phyloP scores from a whole-genome alignment of 2,113 vertebrate genomes.

The Saccopteryx leptura region DNA sequence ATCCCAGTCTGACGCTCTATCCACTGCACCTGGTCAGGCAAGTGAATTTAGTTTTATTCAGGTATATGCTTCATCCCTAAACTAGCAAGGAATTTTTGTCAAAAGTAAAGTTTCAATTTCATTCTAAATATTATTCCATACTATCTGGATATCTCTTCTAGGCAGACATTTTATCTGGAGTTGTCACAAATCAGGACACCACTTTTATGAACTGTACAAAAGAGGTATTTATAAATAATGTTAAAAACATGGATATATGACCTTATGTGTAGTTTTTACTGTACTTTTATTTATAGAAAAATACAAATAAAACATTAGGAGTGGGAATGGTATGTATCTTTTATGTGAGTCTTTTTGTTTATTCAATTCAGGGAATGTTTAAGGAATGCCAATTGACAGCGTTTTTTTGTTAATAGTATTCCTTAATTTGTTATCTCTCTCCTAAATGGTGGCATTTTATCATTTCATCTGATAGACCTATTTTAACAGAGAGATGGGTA shows the following conservation, averaged over 20 bases:
- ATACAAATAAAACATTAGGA: not conserved
- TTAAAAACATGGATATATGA: not conserved
- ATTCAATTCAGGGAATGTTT: not conserved
- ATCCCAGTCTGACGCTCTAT: too few relatives aligned
- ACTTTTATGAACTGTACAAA: conserved; percentile 22
- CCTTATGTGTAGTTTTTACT: not conserved
- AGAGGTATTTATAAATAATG: not conserved
- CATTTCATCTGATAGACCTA: conserved; percentile 53
- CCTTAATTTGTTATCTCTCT: conserved; percentile 60
- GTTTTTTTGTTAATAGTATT: conserved; percentile 29
- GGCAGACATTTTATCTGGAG: not conserved
- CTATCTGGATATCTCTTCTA: not conserved
- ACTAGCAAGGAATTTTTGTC: not conserved
- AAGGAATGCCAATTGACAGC: not conserved
- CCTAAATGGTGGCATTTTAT: conserved; percentile 62
- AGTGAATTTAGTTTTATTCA: not conserved
- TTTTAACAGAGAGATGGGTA: conserved; percentile 65
- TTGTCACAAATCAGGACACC: not conserved
- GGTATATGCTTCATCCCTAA: not conserved
- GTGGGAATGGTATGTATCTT: not conserved
- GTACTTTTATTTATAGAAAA: not conserved
- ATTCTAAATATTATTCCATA: conserved; percentile 1
- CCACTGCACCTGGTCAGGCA: too few relatives aligned
- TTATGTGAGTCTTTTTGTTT: not conserved
- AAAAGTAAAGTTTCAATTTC: not conserved